phyloP scores from a whole-genome alignment of 2,797 vertebrate genomes.

The Avahi laniger region DNA sequence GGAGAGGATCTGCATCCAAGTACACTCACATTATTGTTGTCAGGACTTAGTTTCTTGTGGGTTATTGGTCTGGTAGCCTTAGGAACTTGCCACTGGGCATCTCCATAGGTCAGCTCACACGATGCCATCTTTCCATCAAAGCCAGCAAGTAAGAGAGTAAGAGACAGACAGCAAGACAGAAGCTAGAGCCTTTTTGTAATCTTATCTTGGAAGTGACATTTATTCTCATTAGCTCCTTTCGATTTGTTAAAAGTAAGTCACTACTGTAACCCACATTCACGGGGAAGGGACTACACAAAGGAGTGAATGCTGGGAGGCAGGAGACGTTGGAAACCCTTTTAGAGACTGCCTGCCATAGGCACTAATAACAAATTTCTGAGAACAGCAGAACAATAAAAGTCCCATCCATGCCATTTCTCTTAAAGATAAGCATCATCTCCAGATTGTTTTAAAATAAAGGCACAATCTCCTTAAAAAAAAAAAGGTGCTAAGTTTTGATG shows the following conservation, averaged over 20 bases:
- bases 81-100: neutral
- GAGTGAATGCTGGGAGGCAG: neutral
- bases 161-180: neutral
- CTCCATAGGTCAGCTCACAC: neutral
- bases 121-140: neutral
- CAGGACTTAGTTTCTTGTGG: neutral
- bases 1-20: neutral
- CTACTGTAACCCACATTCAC: neutral
- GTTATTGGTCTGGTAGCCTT: neutral
- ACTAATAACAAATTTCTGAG: neutral
- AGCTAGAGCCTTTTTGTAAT: neutral
- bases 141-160: neutral
- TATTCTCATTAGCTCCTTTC: neutral
- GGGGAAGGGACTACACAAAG: neutral
- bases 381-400: neutral
- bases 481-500: neutral
- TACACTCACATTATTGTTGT: neutral
- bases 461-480: too few relatives aligned
- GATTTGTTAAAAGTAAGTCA: neutral
- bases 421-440: too few relatives aligned
- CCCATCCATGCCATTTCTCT: too few relatives aligned
- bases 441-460: too few relatives aligned
- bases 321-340: neutral
- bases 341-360: neutral
- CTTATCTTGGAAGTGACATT: neutral